Evolutionary conservation across 92 coral and sea anemone species (phyloP).

Genomic region (Bergia sp.): DNA sequence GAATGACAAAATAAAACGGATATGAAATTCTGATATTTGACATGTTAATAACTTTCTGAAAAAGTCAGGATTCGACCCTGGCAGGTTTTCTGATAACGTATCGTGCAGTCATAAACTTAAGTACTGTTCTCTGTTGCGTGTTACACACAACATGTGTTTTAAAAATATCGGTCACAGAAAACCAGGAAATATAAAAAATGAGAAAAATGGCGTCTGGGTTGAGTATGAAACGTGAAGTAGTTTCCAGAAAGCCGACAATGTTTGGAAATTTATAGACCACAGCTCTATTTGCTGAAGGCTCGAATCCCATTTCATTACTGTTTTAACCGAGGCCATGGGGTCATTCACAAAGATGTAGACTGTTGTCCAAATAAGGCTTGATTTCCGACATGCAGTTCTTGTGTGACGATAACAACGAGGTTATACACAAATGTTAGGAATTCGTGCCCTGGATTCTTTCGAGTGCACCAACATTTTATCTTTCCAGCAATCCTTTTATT

Average conservation of each 20-base stretch:
- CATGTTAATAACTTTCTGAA: too few relatives aligned
- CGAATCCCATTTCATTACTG: neutral
- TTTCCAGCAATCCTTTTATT: neutral
- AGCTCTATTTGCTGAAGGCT: neutral
- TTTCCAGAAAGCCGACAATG: neutral
- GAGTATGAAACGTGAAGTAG: neutral
- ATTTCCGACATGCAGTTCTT: neutral
- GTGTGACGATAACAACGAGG: neutral
- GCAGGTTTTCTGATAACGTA: neutral
- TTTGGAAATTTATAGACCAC: neutral
- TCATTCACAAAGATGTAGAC: neutral
- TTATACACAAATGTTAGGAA: neutral
- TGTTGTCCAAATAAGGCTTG: conserved; percentile 32
- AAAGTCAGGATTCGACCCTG: neutral
- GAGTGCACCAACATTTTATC: neutral
- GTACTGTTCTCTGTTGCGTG: neutral
- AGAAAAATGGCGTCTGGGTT: neutral
- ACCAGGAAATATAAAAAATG: neutral
- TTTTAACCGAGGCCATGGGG: conserved; percentile 10
- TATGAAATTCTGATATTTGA: too few relatives aligned
- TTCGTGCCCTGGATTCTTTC: neutral
- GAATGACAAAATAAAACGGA: too few relatives aligned
- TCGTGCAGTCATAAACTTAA: neutral
- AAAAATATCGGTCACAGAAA: neutral
- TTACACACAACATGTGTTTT: neutral